Evolutionary conservation across 2,797 vertebrate genomes (phyloP), one percentile per base, ranked within the genome.

Genomic region (Knipowitschia caucasica): DNA sequence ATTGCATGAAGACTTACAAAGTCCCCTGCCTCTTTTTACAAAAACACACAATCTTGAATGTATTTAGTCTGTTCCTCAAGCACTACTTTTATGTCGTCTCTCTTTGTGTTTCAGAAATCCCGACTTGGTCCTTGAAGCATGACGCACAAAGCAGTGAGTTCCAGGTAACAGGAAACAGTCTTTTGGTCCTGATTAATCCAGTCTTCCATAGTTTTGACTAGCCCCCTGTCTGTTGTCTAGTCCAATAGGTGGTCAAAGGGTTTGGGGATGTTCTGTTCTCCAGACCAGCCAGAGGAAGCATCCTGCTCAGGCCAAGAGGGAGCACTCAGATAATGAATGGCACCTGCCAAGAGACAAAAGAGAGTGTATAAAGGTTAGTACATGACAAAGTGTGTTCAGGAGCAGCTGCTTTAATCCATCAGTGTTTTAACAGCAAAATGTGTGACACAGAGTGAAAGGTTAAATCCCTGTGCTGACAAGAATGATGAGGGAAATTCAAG

Each of bases 251-350:
- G 65, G 65, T 61, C 59, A 53, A 40, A 73, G 59, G 67, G 56
- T 53, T 34, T 25, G 40, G 29, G 38, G 46, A 26, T 29, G 47
- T 34, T 24, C 40, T 62, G 64, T 55, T 71, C 62, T 82, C 67
- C 73, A 77, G 72, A 64, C 29, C 52, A 45, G 69, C 66, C 29
- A 26, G 23, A 59, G 78, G 67, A 88, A 87, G 87, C 86, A 89
- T 92, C 86, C 81, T 71, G 56, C 85, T 91, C 90, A 89, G 65
- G 87, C 91, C 69, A 90, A 89, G 91, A 89, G 87, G 87, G 86
- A 88, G 50, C 90, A 87, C 95, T 98, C 93, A 98, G 92, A 98
- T 97, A 93, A 98, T 98, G 93, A 97, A 99, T 95, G 95, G 96
- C 93, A 99, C 96, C 96, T 99, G 92, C 78, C 86, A 88, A 67